These are phyloP conservation scores for Stigmatopora nigra DNA, from an alignment of 2,113 vertebrate species.

Conservation along the genomic window DNA sequence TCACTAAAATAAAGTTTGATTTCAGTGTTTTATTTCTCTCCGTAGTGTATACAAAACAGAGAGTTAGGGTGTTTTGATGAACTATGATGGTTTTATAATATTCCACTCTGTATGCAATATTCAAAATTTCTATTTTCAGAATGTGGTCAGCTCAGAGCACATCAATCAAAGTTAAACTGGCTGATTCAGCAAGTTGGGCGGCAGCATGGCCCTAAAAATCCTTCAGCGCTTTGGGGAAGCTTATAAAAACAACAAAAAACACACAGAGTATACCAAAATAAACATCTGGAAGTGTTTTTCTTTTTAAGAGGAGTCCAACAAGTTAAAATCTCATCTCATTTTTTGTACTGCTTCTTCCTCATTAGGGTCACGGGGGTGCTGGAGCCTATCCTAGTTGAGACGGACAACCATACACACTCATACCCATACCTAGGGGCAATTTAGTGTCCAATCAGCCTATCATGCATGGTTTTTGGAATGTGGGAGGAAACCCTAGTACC, in stretches of 20 bases:
- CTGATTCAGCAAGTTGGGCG: conserved; percentile 22
- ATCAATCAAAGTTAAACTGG: not conserved
- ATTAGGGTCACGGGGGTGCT: no score
- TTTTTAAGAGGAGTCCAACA: conserved; percentile 13
- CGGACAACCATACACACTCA: no score
- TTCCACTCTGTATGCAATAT: not conserved
- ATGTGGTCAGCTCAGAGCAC: conserved; percentile 1
- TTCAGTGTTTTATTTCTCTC: no score
- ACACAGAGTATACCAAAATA: conserved; percentile 11
- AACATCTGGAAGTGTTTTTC: conserved; percentile 26
- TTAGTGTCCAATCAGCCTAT: no score
- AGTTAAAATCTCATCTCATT: conserved; percentile 5
- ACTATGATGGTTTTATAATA: not conserved
- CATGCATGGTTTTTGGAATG: no score
- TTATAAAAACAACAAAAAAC: conserved; percentile 1
- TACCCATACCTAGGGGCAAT: no score
- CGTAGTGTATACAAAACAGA: not conserved
- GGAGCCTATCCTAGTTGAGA: no score
- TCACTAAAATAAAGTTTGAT: no score
- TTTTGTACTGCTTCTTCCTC: no score
- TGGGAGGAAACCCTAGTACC: no score
- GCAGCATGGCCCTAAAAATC: conserved; percentile 10
- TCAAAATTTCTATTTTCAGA: not conserved
- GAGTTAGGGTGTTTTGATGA: not conserved
- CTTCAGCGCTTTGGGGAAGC: conserved; percentile 23